These are phyloP conservation scores for Chloropsis cyanopogon DNA, from an alignment of 2,113 vertebrate species.

Conservation along the genomic window DNA sequence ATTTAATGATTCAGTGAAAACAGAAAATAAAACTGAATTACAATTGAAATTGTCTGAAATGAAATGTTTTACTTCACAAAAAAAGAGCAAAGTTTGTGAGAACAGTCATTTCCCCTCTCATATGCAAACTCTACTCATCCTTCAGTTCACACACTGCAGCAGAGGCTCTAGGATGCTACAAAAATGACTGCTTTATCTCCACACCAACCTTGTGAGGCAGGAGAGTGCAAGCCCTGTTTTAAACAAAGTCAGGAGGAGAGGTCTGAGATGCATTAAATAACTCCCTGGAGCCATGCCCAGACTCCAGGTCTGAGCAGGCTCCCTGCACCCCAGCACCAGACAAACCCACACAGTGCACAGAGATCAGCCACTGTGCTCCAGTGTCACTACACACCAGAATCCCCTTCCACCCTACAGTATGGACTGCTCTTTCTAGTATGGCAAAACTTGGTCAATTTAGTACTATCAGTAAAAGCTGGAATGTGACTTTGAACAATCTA, in stretches of 20 bases:
- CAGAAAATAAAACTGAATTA: constrained; percentile 15
- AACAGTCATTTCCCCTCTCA: not conserved
- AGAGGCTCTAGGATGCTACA: not conserved
- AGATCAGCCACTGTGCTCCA: not conserved
- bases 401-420: accelerated
- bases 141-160: not conserved
- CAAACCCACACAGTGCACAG: not conserved
- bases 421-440: not conserved
- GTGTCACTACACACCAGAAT: not conserved
- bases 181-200: not conserved
- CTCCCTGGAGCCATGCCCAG: not conserved
- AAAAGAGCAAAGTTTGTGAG: not conserved
- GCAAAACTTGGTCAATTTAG: not conserved
- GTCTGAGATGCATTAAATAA: not conserved
- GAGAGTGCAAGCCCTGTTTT: not conserved
- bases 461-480: not conserved
- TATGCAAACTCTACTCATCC: not conserved
- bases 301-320: not conserved
- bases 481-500: not conserved
- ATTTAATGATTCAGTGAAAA: constrained; percentile 16
- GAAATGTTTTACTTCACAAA: not conserved
- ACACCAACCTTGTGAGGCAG: not conserved
- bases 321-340: not conserved
- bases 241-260: not conserved
- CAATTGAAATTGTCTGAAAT: not conserved